Base-by-base conservation (phyloP, 2,797 vertebrate genomes). In the Myotis myotis region DNA sequence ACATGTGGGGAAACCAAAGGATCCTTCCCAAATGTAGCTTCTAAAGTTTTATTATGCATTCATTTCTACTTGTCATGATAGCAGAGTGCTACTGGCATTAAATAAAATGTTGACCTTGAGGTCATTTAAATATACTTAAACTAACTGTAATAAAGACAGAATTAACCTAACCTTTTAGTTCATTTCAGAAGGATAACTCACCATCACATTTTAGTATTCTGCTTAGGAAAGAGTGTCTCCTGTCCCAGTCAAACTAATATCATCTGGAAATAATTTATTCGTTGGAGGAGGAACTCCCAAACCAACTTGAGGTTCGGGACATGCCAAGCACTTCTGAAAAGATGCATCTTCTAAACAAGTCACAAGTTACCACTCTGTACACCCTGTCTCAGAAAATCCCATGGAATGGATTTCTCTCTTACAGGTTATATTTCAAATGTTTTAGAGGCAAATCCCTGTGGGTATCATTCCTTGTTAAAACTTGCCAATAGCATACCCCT, bases 231-330 rank as follows among this genome's bases (percentile, higher is more conserved):
- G 81, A 53, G n/a, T 15, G 74, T 68, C 68, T 80, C 44, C 28
- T 74, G 80, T n/a, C 62, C 33, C 23, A 78, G 23, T 68, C 10
- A 11, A 87, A 80, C 41, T 78, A 74, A 70, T 75, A 51, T 36
- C 76, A 85, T 87, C 62, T 94, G 84, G 80, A 91, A 93, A 92
- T 72, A 85, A 96, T 92, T 94, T 87, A 93, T 91, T 62, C 57
- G 44, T 91, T 57, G 28, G 44, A 87, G 33, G 38, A 94, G 41
- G 94, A 89, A 81, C 72, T 81, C 33, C 70, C 72, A 66, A 76
- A 75, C 47, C 17, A 79, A 93, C 8, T 8, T 57, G 71, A 72
- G 92, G 75, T 79, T 84, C 36, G 66, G 51, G 38, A 76, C 68
- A 87, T 0, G 5, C n/a, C 36, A 57, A 87, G 11, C 64, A 55